Evolutionary conservation across 2,797 vertebrate genomes (phyloP).

Genomic region (Lepilemur septentrionalis): DNA sequence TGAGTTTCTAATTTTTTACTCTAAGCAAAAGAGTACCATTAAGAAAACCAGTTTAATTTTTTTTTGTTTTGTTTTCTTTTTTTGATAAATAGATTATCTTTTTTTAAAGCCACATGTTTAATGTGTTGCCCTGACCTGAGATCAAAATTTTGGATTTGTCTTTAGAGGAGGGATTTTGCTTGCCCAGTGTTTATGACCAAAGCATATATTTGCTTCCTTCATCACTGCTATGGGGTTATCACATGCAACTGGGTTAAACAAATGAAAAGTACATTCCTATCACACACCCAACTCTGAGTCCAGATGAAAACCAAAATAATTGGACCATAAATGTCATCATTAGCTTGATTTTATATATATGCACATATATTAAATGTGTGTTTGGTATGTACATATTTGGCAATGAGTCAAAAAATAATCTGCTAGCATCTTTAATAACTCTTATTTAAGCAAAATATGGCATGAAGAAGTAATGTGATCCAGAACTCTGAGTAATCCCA

Average conservation of each 20-base stretch:
- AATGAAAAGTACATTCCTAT: conserved; percentile 53
- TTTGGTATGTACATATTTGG: conserved; percentile 73
- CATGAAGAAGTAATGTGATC: conserved; percentile 77
- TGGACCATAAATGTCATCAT: conserved; percentile 71
- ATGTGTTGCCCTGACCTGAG: conserved; percentile 25
- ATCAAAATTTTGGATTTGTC: conserved; percentile 49
- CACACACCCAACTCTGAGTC: conserved; percentile 20
- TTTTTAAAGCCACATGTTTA: neutral
- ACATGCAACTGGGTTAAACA: conserved; percentile 38
- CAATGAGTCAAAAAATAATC: conserved; percentile 62
- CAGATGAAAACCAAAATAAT: conserved; percentile 62
- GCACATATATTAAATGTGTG: conserved; percentile 62
- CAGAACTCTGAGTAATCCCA: conserved; percentile 75
- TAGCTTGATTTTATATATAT: conserved; percentile 61
- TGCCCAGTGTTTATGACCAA: conserved; percentile 36
- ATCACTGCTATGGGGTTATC: conserved; percentile 54
- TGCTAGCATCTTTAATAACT: conserved; percentile 79
- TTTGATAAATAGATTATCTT: neutral
- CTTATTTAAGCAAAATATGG: conserved; percentile 68
- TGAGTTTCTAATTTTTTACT: neutral
- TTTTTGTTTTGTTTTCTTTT: neutral
- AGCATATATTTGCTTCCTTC: conserved; percentile 8
- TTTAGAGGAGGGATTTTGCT: conserved; percentile 14
- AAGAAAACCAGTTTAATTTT: neutral
- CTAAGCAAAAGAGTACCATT: neutral